Evolutionary conservation across 2,888 invertebrate genomes (phyloP).

Genomic region (Apodemia mormo): DNA sequence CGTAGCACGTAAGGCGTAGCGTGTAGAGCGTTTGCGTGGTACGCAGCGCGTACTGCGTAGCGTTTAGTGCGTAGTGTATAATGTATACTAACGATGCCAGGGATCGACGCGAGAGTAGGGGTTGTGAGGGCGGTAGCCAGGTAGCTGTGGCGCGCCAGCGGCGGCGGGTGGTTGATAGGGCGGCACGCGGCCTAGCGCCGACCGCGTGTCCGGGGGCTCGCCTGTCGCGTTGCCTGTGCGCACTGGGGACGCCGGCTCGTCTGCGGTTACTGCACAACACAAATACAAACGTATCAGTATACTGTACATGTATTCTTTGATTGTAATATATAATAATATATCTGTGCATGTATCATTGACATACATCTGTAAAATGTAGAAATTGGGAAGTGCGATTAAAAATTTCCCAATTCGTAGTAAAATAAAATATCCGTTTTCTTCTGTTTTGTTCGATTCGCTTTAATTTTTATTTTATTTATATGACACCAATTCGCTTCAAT

Average conservation of each 20-base stretch:
- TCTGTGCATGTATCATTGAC: too few species aligned
- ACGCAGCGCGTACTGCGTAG: background rate
- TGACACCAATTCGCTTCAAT: too few species aligned
- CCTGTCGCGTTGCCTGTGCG: conserved; percentile 59
- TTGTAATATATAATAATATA: too few species aligned
- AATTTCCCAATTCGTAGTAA: too few species aligned
- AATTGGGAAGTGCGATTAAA: too few species aligned
- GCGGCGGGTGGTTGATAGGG: conserved; percentile 76
- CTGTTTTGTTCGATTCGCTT: too few species aligned
- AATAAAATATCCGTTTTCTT: too few species aligned
- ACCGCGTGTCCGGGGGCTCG: conserved; percentile 63
- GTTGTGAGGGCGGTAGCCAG: conserved; percentile 62
- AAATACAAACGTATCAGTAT: too few species aligned
- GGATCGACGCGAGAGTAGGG: conserved; percentile 59
- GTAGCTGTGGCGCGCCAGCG: conserved; percentile 65
- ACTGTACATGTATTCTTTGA: too few species aligned
- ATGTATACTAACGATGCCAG: conserved; percentile 64
- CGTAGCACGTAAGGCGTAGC: too few species aligned
- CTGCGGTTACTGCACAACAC: conserved; percentile 25
- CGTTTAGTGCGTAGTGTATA: background rate
- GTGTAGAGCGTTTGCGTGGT: background rate
- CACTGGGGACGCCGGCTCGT: conserved; percentile 27
- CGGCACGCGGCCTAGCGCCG: conserved; percentile 67
- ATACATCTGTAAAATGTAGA: too few species aligned
- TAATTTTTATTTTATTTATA: too few species aligned